Base-by-base conservation (phyloP, 2,888 invertebrate species). In the Heteropelma amictum region DNA sequence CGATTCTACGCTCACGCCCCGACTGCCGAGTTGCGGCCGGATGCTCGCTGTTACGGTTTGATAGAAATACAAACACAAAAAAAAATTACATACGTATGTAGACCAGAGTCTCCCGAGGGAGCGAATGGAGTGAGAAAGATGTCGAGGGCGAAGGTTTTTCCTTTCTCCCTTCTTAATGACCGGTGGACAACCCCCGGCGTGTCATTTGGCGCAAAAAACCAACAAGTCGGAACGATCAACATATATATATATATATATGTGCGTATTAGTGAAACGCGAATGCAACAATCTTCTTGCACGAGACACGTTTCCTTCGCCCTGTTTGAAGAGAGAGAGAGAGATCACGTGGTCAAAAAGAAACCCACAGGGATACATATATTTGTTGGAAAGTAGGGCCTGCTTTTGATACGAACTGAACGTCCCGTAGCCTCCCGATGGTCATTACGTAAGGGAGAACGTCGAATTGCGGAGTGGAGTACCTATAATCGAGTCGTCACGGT, bases 31-130 rank as follows among this genome's bases (percentile, higher is more conserved):
- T 51, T 71, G 40, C 12, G 21, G 54, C 78, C 83, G 84, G 85
- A 83, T 82, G 80, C 75, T 77, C 82, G 79, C 81, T 81, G 85
- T 85, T 85, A 82, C 82, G 83, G 77, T 83, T 85, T 85, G 85
- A 87, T 85, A 85, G 83, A 84, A 84, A 84, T 80, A 83, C 84
- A 83, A 85, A 84, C 82, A 80, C 67, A 78, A 74, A 71, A 30
- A 49, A 30, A 60, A 51, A 56, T 21, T 40, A 19, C 40, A 42
- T 33, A 69, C 47, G 40, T 63, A 35, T 26, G 19, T 28, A 54
- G 26, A 54, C 45, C 42, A 17, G 69, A 51, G 67, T 45, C 23
- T 63, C 35, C 23, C 35, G 19, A 45, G 63, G 63, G 61, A 54
- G 70, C 12, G 42, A 33, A 70, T 7, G 21, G 67, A 60, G 49